A percentile compares a stretch with the other conserved stretches of the same genome.
Conservation (phyloP, 2,113 vertebrate genomes). For the Pomatostomus ruficeps region DNA sequence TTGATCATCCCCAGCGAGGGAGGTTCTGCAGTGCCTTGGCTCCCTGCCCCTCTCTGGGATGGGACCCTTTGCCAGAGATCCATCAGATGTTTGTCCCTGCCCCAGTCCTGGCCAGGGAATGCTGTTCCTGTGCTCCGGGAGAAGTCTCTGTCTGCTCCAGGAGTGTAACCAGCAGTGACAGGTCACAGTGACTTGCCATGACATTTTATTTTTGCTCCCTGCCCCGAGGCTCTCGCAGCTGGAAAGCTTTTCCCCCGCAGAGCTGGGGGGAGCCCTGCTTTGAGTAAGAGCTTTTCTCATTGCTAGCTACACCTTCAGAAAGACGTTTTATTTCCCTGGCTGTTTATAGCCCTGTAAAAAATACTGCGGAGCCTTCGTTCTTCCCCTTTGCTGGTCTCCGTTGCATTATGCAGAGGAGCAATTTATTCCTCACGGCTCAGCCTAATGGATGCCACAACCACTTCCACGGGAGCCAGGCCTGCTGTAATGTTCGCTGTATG, state of each 20-base stretch:
- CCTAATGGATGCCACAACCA: background rate
- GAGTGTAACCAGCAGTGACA: background rate
- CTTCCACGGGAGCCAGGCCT: background rate
- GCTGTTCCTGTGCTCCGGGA: background rate
- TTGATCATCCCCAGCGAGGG: rapidly evolving
- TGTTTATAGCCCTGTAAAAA: constrained; percentile 16
- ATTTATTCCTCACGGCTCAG: background rate
- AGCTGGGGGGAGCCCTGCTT: background rate
- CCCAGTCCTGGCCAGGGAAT: background rate
- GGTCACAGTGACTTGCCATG: background rate
- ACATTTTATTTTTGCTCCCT: background rate
- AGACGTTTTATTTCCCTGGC: background rate
- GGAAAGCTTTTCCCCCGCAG: background rate
- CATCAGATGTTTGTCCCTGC: background rate
- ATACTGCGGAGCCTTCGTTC: background rate
- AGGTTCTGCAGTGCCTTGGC: background rate
- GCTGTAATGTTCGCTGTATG: background rate
- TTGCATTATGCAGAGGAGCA: background rate
- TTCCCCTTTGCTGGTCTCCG: background rate
- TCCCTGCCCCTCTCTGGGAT: rapidly evolving
- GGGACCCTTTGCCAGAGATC: background rate
- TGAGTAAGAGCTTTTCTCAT: background rate
- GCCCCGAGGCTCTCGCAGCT: background rate
- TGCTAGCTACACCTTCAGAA: background rate
- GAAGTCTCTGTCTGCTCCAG: background rate